A percentile compares a stretch with the other conserved stretches of the same genome.
Evolutionary conservation across 2,113 vertebrate genomes (phyloP).

Genomic region (Aythya baeri): DNA sequence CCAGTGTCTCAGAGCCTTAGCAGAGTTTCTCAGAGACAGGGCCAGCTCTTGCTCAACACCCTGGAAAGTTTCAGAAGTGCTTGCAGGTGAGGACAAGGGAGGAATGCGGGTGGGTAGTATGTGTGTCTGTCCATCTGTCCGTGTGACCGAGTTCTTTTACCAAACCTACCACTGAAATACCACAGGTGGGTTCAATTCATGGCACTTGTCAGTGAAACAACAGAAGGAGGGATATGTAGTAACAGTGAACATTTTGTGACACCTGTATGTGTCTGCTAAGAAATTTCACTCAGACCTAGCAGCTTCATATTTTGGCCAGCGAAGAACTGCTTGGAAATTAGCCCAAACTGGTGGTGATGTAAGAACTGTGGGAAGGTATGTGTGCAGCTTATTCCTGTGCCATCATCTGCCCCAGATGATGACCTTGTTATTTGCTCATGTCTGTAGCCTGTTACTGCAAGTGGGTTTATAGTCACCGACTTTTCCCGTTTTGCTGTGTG

Average conservation of each 20-base stretch:
- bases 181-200: background rate
- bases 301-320: background rate
- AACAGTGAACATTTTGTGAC: background rate
- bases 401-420: background rate
- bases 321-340: background rate
- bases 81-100: constrained; percentile 84
- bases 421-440: background rate
- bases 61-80: constrained; percentile 87
- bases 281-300: background rate
- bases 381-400: background rate
- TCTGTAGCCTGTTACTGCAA: background rate
- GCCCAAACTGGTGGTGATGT: background rate
- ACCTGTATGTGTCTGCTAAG: background rate
- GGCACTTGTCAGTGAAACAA: background rate
- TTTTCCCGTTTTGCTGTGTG: background rate
- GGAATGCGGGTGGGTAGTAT: background rate
- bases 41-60: constrained; percentile 80
- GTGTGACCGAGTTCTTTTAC: background rate
- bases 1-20: constrained; percentile 50
- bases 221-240: background rate
- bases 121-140: background rate
- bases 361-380: background rate
- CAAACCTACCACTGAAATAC: background rate
- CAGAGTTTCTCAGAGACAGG: constrained; percentile 63
- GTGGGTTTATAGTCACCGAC: background rate